Evolutionary conservation across 2,113 vertebrate species (phyloP).

Genomic region (Heloderma charlesbogerti): DNA sequence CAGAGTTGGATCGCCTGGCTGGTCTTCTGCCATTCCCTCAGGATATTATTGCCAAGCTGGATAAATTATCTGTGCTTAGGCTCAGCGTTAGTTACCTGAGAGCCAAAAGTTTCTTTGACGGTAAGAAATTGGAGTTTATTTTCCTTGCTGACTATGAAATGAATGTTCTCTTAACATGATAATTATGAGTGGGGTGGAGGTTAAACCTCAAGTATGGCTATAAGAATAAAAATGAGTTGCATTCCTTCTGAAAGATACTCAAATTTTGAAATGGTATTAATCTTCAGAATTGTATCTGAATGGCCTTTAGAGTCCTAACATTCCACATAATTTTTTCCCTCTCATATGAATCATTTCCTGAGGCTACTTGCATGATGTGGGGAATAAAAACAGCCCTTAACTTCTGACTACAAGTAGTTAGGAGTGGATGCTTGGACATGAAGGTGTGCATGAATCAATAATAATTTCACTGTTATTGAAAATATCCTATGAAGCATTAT

Average conservation of each 20-base stretch:
- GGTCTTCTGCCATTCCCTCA: slow-evolving; percentile 86
- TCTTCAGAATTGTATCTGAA: not conserved
- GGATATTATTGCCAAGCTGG: slow-evolving; percentile 87
- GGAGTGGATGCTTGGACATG: not conserved
- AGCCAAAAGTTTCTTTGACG: slow-evolving; percentile 89
- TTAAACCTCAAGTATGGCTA: not conserved
- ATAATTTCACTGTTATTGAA: not conserved
- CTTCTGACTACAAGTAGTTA: not conserved
- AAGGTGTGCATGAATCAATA: not conserved
- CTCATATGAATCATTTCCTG: not conserved
- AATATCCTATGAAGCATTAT: not conserved
- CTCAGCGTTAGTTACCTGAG: slow-evolving; percentile 89
- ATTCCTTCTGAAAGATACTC: not conserved
- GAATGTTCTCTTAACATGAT: slow-evolving; percentile 17
- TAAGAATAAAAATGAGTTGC: slow-evolving; percentile 44
- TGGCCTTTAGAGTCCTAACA: not conserved
- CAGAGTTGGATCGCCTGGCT: slow-evolving; percentile 86
- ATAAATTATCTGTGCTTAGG: slow-evolving; percentile 88
- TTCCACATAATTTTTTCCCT: not conserved
- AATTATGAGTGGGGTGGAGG: slow-evolving; percentile 42
- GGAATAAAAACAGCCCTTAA: not conserved
- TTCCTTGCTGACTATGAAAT: slow-evolving; percentile 35
- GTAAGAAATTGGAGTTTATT: slow-evolving; percentile 76
- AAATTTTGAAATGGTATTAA: not conserved
- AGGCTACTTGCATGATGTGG: not conserved